Conservation (phyloP, 1,140 invertebrate species). For the Eumeta japonica region DNA sequence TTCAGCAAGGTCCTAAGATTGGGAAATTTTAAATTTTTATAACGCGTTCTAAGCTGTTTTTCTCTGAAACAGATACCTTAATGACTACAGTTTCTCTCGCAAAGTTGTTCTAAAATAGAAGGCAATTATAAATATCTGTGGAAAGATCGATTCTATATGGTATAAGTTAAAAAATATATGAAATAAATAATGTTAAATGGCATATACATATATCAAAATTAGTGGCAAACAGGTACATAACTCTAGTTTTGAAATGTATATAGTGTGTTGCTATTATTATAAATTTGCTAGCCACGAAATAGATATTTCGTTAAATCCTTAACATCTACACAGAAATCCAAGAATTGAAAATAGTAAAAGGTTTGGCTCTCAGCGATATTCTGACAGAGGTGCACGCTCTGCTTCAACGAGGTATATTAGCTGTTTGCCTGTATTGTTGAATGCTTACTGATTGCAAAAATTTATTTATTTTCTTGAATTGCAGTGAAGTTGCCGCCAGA, state of each 20-base stretch:
- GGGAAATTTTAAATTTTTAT: too few relatives aligned
- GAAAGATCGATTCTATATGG: too few relatives aligned
- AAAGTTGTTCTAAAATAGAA: too few relatives aligned
- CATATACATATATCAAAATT: conserved; percentile 6
- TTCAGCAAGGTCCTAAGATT: too few relatives aligned
- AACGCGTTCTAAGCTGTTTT: too few relatives aligned
- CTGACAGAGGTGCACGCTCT: conserved; percentile 83
- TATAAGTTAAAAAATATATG: too few relatives aligned
- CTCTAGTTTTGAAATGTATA: not conserved
- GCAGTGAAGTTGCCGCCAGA: conserved; percentile 79
- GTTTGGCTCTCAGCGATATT: conserved; percentile 87
- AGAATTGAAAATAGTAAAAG: conserved; percentile 81
- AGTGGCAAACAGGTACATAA: too few relatives aligned
- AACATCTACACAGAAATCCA: conserved; percentile 68
- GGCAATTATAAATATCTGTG: too few relatives aligned
- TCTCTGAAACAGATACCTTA: too few relatives aligned
- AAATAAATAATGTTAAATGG: not conserved
- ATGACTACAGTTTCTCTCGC: too few relatives aligned
- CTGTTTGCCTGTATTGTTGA: conserved; percentile 47
- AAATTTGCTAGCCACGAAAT: not conserved
- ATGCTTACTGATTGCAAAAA: not conserved
- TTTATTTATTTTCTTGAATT: too few relatives aligned
- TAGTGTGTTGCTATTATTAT: not conserved
- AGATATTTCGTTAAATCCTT: too few relatives aligned
- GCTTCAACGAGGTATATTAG: conserved; percentile 86